Evolutionary conservation across 2,797 vertebrate species (phyloP).

Genomic region (Pseudochirops cupreus): DNA sequence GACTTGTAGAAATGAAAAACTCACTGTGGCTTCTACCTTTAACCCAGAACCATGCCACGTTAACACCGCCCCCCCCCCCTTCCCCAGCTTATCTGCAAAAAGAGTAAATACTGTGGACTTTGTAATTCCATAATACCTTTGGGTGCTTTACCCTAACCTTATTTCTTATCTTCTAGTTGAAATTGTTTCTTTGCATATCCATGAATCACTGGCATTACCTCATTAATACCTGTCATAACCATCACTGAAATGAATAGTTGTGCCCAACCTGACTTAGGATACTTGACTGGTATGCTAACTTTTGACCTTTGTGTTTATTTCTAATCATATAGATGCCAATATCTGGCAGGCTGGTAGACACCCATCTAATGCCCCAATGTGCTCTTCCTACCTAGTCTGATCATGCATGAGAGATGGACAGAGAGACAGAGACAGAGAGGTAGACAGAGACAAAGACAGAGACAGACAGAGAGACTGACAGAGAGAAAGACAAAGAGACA

Average conservation of each 20-base stretch:
- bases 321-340: background rate
- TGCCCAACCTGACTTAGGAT: background rate
- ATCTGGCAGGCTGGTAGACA: background rate
- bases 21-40: background rate
- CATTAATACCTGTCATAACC: background rate
- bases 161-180: background rate
- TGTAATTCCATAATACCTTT: background rate
- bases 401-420: background rate
- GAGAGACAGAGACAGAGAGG: background rate
- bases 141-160: background rate
- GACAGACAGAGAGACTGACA: no score
- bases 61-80: background rate
- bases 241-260: background rate
- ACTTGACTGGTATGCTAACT: background rate
- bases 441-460: no score
- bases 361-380: background rate
- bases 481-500: background rate
- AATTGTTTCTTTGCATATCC: background rate
- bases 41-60: background rate
- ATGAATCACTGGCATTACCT: background rate
- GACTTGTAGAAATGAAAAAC: background rate
- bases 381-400: background rate
- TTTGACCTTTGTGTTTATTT: background rate
- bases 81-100: background rate
- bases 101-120: background rate